Conservation (phyloP, 2,888 invertebrate genomes). For the Odontomyia ornata region DNA sequence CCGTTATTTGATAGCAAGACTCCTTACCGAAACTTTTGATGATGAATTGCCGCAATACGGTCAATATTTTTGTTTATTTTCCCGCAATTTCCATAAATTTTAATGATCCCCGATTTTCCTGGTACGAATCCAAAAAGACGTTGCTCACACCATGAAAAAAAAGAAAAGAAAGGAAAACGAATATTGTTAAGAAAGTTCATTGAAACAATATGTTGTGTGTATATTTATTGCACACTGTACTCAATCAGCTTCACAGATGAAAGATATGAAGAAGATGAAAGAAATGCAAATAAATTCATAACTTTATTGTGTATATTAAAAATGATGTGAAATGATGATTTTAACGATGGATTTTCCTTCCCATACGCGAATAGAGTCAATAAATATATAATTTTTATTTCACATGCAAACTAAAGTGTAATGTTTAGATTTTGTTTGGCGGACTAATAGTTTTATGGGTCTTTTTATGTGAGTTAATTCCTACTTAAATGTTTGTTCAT, state of each 20-base stretch:
- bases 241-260: not conserved
- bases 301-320: not conserved
- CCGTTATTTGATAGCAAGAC: too few relatives aligned
- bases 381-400: not conserved
- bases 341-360: not conserved
- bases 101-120: not conserved
- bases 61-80: not conserved
- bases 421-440: not conserved
- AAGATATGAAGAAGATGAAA: slow-evolving; percentile 12
- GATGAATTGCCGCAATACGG: not conserved
- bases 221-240: not conserved
- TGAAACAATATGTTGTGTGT: not conserved
- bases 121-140: too few relatives aligned
- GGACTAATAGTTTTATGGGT: not conserved
- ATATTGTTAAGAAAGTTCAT: not conserved
- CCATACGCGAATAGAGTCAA: not conserved
- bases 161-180: too few relatives aligned
- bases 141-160: too few relatives aligned
- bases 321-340: slow-evolving; percentile 2
- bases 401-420: not conserved
- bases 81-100: slow-evolving; percentile 24
- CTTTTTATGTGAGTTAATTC: not conserved
- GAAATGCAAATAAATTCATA: slow-evolving; percentile 28
- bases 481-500: slow-evolving; percentile 21
- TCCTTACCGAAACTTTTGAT: not conserved